Percentiles rank a stretch among this genome's conserved stretches.
Conservation (phyloP, 2,797 vertebrate genomes). For the Melanotaenia maccullochi region DNA sequence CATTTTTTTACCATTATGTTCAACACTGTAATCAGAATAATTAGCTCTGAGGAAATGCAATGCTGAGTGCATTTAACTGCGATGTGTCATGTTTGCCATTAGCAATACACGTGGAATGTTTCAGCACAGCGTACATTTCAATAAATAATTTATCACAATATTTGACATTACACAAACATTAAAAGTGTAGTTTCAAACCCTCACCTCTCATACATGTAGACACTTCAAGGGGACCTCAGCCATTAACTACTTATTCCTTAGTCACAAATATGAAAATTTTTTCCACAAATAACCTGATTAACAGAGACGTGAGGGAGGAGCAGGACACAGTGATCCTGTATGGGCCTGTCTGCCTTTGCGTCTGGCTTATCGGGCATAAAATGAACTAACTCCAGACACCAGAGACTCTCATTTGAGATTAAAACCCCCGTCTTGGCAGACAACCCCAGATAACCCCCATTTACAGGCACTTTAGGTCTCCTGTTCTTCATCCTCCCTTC, state of each 20-base stretch:
- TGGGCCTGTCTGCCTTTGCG: slow-evolving; percentile 13
- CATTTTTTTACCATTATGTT: slow-evolving; percentile 12
- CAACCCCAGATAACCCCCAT: slow-evolving; percentile 56
- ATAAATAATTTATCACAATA: slow-evolving; percentile 42
- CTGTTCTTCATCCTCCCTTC: slow-evolving; percentile 8
- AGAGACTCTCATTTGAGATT: slow-evolving; percentile 22
- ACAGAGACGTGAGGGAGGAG: slow-evolving; percentile 11
- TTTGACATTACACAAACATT: neutral
- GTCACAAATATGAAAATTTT: neutral
- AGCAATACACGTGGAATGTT: slow-evolving; percentile 18
- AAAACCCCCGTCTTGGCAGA: slow-evolving; percentile 39
- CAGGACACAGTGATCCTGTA: slow-evolving; percentile 27
- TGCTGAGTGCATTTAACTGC: slow-evolving; percentile 2
- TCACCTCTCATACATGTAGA: neutral
- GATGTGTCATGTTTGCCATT: neutral
- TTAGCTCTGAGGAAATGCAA: neutral
- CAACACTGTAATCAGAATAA: slow-evolving; percentile 8
- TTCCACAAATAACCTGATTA: slow-evolving; percentile 1
- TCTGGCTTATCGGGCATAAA: slow-evolving; percentile 17
- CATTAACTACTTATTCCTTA: neutral
- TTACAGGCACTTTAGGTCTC: slow-evolving; percentile 36
- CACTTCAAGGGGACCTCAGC: neutral
- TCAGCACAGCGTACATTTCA: slow-evolving; percentile 19
- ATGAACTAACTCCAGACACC: slow-evolving; percentile 49
- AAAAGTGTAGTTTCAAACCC: neutral